Percentiles rank a stretch among this genome's conserved stretches.
Evolutionary conservation across 1,140 invertebrate species (phyloP).

Genomic region (Psilanteris sp.): DNA sequence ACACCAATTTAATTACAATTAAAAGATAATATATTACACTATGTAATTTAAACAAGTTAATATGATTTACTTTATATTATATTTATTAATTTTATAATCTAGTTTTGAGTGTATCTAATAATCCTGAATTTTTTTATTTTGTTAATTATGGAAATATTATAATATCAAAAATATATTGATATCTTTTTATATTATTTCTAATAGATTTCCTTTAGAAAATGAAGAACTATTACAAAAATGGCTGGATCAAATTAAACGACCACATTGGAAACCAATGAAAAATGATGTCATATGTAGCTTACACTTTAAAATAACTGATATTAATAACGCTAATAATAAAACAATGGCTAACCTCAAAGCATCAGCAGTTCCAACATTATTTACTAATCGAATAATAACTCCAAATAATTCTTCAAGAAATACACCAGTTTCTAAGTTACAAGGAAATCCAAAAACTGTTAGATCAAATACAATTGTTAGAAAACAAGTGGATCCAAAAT

Average conservation of each 20-base stretch:
- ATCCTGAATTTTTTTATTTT: no score
- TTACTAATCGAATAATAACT: conserved; percentile 17
- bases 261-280: conserved; percentile 41
- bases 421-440: no score
- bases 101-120: no score
- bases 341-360: conserved; percentile 44
- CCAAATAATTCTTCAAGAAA: neutral
- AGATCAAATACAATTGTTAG: conserved; percentile 7
- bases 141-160: no score
- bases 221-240: conserved; percentile 55
- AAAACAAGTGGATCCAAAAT: conserved; percentile 21
- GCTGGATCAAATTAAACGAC: conserved; percentile 48
- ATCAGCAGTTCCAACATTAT: conserved; percentile 54
- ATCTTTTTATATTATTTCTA: no score
- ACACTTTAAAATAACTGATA: conserved; percentile 58
- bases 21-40: no score
- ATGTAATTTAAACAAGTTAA: no score
- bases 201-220: conserved; percentile 61
- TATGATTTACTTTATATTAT: no score
- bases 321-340: conserved; percentile 36
- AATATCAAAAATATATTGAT: no score
- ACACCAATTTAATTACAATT: no score
- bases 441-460: conserved; percentile 2
- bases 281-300: conserved; percentile 56
- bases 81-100: no score